These are phyloP conservation scores for Bungarus multicinctus DNA, from an alignment of 2,113 vertebrate genomes.

Conservation along the genomic window DNA sequence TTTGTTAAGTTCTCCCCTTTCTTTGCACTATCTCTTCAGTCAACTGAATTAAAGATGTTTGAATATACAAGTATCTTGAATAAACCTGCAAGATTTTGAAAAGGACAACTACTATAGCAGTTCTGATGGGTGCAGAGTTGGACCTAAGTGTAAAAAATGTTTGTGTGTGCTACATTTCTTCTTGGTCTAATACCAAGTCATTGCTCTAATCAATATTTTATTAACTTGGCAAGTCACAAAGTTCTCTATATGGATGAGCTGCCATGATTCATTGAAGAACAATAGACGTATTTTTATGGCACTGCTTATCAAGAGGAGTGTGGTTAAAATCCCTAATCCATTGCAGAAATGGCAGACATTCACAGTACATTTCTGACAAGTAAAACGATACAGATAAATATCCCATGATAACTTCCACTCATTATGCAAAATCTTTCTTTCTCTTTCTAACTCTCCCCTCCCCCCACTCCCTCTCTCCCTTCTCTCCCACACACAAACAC, in stretches of 20 bases:
- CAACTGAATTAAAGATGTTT: constrained; percentile 1
- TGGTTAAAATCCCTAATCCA: not conserved
- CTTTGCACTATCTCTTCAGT: not conserved
- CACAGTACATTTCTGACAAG: constrained; percentile 8
- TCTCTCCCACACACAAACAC: not conserved
- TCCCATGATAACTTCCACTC: constrained; percentile 18
- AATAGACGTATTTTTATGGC: constrained; percentile 18
- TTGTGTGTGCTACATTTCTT: constrained; percentile 22
- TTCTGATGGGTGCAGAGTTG: not conserved
- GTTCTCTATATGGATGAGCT: constrained; percentile 5
- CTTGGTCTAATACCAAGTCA: constrained; percentile 8
- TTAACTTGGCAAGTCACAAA: constrained; percentile 37
- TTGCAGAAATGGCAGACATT: not conserved
- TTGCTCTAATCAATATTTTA: constrained; percentile 51
- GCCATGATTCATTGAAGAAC: constrained; percentile 21
- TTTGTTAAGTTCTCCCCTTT: not conserved
- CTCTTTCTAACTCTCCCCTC: not conserved
- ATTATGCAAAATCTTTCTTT: constrained; percentile 30
- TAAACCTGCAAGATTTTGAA: not conserved
- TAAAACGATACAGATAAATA: not conserved
- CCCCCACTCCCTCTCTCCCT: not conserved
- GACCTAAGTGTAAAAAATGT: not conserved
- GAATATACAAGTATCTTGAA: not conserved
- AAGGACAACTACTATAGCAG: constrained; percentile 5
- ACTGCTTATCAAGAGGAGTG: constrained; percentile 16